These are phyloP conservation scores for Caretta caretta DNA, from an alignment of 2,113 vertebrate genomes.

Conservation along the genomic window DNA sequence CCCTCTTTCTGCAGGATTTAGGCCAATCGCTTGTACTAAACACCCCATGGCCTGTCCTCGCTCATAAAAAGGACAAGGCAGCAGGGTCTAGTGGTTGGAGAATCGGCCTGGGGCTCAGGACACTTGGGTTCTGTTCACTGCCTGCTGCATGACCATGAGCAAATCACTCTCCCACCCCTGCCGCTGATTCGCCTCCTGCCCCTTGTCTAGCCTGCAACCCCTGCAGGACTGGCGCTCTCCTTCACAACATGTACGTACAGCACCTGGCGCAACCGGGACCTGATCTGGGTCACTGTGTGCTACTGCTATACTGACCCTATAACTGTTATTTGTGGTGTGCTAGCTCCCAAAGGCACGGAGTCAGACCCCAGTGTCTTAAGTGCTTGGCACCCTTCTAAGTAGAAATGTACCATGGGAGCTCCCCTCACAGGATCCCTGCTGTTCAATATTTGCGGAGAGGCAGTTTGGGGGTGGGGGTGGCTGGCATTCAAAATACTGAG, in stretches of 20 bases:
- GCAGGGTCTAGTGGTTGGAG: background rate
- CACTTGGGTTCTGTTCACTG: background rate
- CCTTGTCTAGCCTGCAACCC: background rate
- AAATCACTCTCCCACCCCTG: background rate
- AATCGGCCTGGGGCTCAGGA: background rate
- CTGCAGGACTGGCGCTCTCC: background rate
- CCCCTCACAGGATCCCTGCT: background rate
- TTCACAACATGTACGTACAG: background rate
- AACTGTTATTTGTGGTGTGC: background rate
- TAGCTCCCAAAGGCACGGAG: background rate
- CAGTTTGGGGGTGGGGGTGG: background rate
- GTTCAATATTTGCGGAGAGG: background rate
- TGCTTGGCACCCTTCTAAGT: background rate
- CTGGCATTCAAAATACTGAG: background rate
- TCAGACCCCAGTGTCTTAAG: background rate
- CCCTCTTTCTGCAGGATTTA: background rate
- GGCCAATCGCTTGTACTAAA: background rate
- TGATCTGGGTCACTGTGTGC: background rate
- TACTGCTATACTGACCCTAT: background rate
- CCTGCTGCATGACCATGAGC: background rate
- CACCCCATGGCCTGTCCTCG: background rate
- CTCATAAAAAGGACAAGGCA: background rate
- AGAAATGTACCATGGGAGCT: background rate
- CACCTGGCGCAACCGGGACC: background rate
- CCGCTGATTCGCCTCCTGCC: background rate